Conservation (phyloP, 2,797 vertebrate species). For the Notolabrus celidotus region DNA sequence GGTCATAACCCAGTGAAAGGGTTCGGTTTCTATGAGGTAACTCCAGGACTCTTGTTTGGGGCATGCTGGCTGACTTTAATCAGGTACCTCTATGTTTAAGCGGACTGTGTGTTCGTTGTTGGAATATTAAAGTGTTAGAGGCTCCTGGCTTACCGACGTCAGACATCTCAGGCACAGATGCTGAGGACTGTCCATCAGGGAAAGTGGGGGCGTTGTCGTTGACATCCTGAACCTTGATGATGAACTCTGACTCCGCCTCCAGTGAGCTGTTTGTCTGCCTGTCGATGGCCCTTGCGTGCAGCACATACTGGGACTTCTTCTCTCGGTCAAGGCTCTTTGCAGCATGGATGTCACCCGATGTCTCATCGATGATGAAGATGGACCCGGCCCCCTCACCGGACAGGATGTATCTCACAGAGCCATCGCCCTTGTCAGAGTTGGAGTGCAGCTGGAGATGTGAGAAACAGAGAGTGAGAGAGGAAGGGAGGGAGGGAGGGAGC, state of each 20-base stretch:
- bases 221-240: conserved; percentile 97
- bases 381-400: conserved; percentile 94
- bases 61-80: too few relatives aligned
- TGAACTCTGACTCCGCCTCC: conserved; percentile 94
- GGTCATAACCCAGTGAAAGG: too few relatives aligned
- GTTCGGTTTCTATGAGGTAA: too few relatives aligned
- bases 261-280: conserved; percentile 90
- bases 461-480: conserved; percentile 16
- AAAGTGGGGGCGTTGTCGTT: conserved; percentile 95
- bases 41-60: too few relatives aligned
- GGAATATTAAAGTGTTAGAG: too few relatives aligned
- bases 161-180: conserved; percentile 94
- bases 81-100: too few relatives aligned
- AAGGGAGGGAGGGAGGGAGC: conserved; percentile 11
- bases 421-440: conserved; percentile 96
- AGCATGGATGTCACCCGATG: conserved; percentile 93
- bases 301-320: conserved; percentile 92
- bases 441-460: conserved; percentile 89
- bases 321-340: conserved; percentile 93
- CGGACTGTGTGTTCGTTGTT: too few relatives aligned
- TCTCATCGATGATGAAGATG: conserved; percentile 93
- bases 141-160: conserved; percentile 89
- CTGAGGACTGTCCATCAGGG: conserved; percentile 90
- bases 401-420: conserved; percentile 93
- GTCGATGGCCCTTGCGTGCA: conserved; percentile 92